Base-by-base conservation (phyloP, 2,888 invertebrate species). In the Leucoptera coffeella region DNA sequence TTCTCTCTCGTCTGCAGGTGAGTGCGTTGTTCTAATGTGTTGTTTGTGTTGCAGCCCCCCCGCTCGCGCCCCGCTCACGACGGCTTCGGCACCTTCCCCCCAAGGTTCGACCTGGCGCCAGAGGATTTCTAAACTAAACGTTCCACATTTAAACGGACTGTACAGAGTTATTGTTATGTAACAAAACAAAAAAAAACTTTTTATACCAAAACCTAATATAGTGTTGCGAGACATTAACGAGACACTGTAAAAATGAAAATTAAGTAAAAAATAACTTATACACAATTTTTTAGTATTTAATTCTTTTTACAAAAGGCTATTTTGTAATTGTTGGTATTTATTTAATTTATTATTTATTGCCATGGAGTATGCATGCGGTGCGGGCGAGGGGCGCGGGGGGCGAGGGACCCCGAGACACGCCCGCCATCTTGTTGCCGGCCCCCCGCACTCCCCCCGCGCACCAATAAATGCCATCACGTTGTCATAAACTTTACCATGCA, bases 101-200 rank as follows among this genome's bases (percentile, higher is more conserved):
- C 89, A 75, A 85, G 88, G 80, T 89, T 89, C 81, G 89, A 89
- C 79, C 83, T 89, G 73, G 85, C 85, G 78, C 85, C 85, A 67
- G 88, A 88, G 23, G 87, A 87, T 62, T 80, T 84, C 76, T 87
- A 86, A 85, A 73, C 77, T 87, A 86, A 85, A 74, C 77, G 69
- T 69, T 69, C 69, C 69, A 59, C 53, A 57, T 48, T 50, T 54
- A 53, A 61, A 67, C 62, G 69, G 67, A 69, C 69, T 69, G 69
- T 69, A 69, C 67, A 62, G 64, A 64, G 62, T 61, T 60, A 57
- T 60, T 59, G 59, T 61, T 9, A 17, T 9, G 6, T 17, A 17
- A 6, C 9, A 7, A 17, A 6, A 60, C 23, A 23, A 59, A 61
- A 62, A 55, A 53, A 53, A 58, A 57, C 53, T 51, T 50, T 62